Percentiles rank a stretch among this genome's conserved stretches.
phyloP scores from a whole-genome alignment of 2,888 invertebrate genomes.

The Quadriops clusia region DNA sequence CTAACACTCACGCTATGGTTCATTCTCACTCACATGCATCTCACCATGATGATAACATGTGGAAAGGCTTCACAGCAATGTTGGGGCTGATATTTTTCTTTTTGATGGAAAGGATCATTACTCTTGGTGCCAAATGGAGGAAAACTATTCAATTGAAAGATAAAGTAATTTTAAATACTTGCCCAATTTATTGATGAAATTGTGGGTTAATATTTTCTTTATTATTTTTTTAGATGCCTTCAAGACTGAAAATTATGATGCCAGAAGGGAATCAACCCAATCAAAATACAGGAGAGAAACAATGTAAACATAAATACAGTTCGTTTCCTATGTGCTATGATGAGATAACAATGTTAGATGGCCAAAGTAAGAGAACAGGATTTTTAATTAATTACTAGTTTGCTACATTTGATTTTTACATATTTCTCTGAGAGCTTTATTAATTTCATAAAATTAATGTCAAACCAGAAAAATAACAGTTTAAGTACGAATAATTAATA shows the following conservation, averaged over 20 bases:
- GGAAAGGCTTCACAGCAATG: conserved; percentile 76
- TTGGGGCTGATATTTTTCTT: conserved; percentile 81
- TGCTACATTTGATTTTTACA: too few species aligned
- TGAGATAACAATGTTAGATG: conserved; percentile 52
- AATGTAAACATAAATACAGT: conserved; percentile 82
- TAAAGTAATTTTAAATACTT: conserved; percentile 35
- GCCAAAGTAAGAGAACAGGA: conserved; percentile 27
- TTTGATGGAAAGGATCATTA: conserved; percentile 72
- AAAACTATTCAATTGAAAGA: conserved; percentile 58
- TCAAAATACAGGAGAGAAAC: conserved; percentile 42
- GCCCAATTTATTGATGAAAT: neutral
- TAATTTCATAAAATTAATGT: too few species aligned
- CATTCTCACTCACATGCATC: conserved; percentile 26
- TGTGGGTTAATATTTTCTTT: conserved; percentile 6
- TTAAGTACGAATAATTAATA: too few species aligned
- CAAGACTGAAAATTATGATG: conserved; percentile 61
- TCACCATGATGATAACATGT: conserved; percentile 60
- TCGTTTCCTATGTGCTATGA: conserved; percentile 81
- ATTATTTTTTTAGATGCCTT: conserved; percentile 41
- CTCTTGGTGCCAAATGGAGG: conserved; percentile 69
- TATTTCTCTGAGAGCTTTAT: too few species aligned
- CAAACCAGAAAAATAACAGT: too few species aligned
- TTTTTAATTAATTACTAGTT: too few species aligned
- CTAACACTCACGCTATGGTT: conserved; percentile 27
- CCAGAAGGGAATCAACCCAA: conserved; percentile 41